Conservation (phyloP, 2,888 invertebrate genomes). For the Beris chalybata region DNA sequence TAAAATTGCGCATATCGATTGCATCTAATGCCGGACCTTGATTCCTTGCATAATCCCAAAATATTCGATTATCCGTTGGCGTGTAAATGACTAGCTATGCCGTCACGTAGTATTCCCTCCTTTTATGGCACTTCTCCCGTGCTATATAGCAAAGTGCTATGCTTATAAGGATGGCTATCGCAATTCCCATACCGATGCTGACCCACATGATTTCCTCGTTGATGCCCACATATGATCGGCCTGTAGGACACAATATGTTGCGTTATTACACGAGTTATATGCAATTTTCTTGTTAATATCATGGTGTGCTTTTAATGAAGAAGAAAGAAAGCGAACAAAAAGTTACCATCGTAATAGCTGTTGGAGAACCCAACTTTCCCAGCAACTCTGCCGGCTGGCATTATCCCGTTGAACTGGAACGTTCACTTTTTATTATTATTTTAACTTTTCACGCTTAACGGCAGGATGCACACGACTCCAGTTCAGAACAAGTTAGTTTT, state of each 20-base stretch:
- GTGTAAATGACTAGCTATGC: constrained; percentile 59
- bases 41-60: constrained; percentile 24
- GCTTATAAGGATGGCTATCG: constrained; percentile 77
- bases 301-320: not conserved
- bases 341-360: constrained; percentile 53
- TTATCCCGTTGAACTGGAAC: constrained; percentile 35
- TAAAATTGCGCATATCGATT: constrained; percentile 35
- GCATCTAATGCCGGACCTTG: constrained; percentile 29
- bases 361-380: constrained; percentile 56
- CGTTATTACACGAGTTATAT: not conserved
- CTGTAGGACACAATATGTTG: constrained; percentile 56
- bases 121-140: constrained; percentile 77
- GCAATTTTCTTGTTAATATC: not conserved
- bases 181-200: constrained; percentile 67
- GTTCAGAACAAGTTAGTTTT: too few relatives aligned
- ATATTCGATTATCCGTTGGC: constrained; percentile 20
- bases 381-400: constrained; percentile 57
- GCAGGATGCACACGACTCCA: too few relatives aligned
- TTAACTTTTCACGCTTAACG: too few relatives aligned
- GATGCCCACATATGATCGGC: constrained; percentile 79
- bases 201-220: constrained; percentile 90
- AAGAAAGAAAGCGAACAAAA: not conserved
- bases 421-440: too few relatives aligned
- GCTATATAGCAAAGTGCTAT: constrained; percentile 82
- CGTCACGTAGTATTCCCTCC: constrained; percentile 71